A percentile compares a stretch with the other conserved stretches of the same genome.
Conservation (phyloP, 2,888 invertebrate genomes). For the Perizoma affinitatum region DNA sequence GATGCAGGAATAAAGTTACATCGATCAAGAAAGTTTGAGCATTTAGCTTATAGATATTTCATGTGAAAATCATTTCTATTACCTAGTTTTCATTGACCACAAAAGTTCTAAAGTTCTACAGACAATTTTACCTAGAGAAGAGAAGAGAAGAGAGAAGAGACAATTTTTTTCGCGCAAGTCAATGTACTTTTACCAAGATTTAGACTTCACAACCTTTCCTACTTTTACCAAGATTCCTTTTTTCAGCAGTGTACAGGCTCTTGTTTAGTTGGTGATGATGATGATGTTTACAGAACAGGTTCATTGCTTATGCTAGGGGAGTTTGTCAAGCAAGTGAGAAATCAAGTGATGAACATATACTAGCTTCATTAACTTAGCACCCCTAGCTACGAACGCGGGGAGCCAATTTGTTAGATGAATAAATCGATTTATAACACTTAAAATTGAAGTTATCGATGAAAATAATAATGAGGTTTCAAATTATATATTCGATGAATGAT, state of each 20-base stretch:
- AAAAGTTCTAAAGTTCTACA: too few species aligned
- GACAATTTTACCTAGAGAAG: too few species aligned
- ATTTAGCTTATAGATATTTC: not conserved
- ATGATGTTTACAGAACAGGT: too few species aligned
- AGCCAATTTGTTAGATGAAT: constrained; percentile 49
- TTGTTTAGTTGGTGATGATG: too few species aligned
- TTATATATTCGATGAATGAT: constrained; percentile 12
- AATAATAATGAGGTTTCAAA: constrained; percentile 16
- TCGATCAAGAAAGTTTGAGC: constrained; percentile 27
- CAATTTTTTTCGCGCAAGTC: too few species aligned
- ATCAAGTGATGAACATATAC: constrained; percentile 70
- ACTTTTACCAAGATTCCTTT: too few species aligned
- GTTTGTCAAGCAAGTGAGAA: constrained; percentile 47
- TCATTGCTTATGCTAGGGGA: constrained; percentile 20
- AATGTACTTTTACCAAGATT: too few species aligned
- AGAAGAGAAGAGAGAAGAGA: too few species aligned
- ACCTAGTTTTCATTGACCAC: too few species aligned
- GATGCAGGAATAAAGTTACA: constrained; percentile 46
- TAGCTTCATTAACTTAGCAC: constrained; percentile 60
- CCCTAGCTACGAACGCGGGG: constrained; percentile 45
- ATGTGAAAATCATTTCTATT: not conserved
- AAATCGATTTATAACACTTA: constrained; percentile 46
- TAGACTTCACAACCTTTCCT: too few species aligned
- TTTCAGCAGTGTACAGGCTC: too few species aligned
- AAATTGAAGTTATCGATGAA: constrained; percentile 33